phyloP scores from a whole-genome alignment of 2,113 vertebrate species.

The Thermophis baileyi region DNA sequence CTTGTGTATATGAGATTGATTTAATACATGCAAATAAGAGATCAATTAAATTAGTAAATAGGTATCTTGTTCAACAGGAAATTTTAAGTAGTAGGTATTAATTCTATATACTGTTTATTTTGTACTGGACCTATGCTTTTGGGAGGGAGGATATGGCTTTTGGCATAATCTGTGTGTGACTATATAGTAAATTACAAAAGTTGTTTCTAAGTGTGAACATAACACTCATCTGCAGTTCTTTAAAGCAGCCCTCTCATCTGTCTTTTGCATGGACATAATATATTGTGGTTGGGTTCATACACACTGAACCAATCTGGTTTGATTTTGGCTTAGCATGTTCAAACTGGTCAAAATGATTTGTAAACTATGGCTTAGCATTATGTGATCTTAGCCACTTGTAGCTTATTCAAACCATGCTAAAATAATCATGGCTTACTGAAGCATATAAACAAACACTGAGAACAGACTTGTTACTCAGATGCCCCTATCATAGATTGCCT shows the following conservation, averaged over 20 bases:
- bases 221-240: not conserved
- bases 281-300: not conserved
- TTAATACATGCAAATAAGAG: not conserved
- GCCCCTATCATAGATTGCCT: not conserved
- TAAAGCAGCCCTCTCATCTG: not conserved
- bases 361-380: not conserved
- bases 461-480: not conserved
- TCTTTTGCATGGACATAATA: not conserved
- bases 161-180: not conserved
- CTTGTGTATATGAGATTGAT: not conserved
- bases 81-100: not conserved
- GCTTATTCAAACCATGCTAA: not conserved
- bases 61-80: not conserved
- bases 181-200: not conserved
- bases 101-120: not conserved
- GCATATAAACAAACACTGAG: not conserved
- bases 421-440: not conserved
- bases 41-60: not conserved
- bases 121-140: not conserved
- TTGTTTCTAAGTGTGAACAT: not conserved
- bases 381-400: not conserved
- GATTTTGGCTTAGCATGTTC: not conserved
- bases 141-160: not conserved
- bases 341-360: not conserved
- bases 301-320: not conserved